Evolutionary conservation across 1,140 invertebrate species (phyloP).

Genomic region (Meteorus sp.): DNA sequence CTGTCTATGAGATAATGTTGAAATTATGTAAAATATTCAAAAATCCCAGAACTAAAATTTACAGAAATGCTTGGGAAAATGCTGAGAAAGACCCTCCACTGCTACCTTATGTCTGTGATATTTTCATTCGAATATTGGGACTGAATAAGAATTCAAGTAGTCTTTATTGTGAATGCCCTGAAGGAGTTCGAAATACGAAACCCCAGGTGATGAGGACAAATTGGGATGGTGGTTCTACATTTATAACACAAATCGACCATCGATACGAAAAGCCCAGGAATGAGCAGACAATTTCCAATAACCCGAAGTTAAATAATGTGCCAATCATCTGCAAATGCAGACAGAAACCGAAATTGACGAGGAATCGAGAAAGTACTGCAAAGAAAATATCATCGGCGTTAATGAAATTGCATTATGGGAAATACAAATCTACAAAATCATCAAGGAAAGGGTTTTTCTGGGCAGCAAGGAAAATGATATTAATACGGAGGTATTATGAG

Average conservation of each 20-base stretch:
- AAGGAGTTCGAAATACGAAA: too few species aligned
- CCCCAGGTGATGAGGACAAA: neutral
- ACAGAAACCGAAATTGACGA: slow-evolving; percentile 14
- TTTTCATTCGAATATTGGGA: slow-evolving; percentile 51
- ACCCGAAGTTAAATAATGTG: too few species aligned
- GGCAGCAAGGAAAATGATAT: slow-evolving; percentile 24
- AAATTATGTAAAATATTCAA: slow-evolving; percentile 55
- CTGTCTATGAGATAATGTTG: slow-evolving; percentile 59
- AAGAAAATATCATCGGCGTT: slow-evolving; percentile 20
- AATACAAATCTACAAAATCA: neutral
- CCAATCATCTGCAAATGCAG: too few species aligned
- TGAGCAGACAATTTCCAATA: too few species aligned
- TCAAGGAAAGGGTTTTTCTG: slow-evolving; percentile 6
- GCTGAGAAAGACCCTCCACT: slow-evolving; percentile 43
- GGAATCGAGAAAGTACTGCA: neutral
- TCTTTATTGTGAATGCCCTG: neutral
- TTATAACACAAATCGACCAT: neutral
- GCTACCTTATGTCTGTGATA: slow-evolving; percentile 57
- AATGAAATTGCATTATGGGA: slow-evolving; percentile 17
- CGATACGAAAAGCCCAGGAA: neutral
- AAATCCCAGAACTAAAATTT: slow-evolving; percentile 44
- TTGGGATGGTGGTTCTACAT: slow-evolving; percentile 15
- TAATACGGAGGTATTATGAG: slow-evolving; percentile 34
- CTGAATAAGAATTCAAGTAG: slow-evolving; percentile 24
- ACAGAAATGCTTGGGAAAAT: slow-evolving; percentile 49